A percentile compares a stretch with the other conserved stretches of the same genome.
Conservation (phyloP, 2,113 vertebrate genomes). For the Channa maculata region DNA sequence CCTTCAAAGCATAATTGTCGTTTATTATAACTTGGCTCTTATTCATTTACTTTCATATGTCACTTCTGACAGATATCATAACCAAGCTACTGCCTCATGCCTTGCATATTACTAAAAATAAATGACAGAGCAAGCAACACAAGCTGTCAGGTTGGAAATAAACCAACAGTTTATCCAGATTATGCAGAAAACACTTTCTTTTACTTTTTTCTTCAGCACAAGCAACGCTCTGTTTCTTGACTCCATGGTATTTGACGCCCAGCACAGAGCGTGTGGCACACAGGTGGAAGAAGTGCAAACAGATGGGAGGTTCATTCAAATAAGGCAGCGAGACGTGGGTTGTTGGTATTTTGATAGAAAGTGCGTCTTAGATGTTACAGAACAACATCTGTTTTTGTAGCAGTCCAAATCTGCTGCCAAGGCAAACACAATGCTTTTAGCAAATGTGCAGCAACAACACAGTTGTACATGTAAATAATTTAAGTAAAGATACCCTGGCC, state of each 20-base stretch:
- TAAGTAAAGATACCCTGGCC: too few relatives aligned
- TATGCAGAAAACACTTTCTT: too few relatives aligned
- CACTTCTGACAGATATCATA: too few relatives aligned
- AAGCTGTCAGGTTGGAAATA: too few relatives aligned
- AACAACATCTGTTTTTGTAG: neutral
- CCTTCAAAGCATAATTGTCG: too few relatives aligned
- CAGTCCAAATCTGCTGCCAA: neutral
- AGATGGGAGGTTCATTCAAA: neutral
- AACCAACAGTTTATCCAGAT: too few relatives aligned
- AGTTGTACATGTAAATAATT: neutral
- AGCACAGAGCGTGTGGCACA: neutral
- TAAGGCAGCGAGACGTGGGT: neutral
- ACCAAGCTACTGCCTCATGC: too few relatives aligned
- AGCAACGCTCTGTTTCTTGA: neutral
- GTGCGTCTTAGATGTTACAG: neutral
- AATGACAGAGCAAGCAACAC: too few relatives aligned
- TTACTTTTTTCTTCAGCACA: neutral
- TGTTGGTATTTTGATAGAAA: neutral
- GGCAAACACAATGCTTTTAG: neutral
- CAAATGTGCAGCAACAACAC: neutral
- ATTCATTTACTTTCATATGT: too few relatives aligned
- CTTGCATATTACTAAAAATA: too few relatives aligned
- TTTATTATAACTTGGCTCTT: too few relatives aligned
- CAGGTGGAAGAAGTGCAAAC: too few relatives aligned
- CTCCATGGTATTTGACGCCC: neutral